These are phyloP conservation scores for Temnothorax nylanderi DNA, from an alignment of 1,140 invertebrate genomes.

Conservation along the genomic window DNA sequence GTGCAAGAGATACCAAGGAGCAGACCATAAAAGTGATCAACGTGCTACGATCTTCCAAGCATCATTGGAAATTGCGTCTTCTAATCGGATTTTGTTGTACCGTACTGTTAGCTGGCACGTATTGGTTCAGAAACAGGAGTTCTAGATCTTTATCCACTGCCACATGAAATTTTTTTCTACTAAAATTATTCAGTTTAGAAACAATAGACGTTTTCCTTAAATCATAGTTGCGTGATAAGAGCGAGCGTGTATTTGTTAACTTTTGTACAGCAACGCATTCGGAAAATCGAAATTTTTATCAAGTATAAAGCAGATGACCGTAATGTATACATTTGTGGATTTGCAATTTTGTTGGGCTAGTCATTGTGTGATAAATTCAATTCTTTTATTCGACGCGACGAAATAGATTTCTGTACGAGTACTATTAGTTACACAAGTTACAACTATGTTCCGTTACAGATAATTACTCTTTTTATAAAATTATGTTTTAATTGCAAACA, in stretches of 20 bases:
- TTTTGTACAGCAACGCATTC: not conserved
- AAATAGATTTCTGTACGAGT: not conserved
- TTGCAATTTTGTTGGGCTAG: not conserved
- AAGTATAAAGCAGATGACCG: not conserved
- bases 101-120: slow-evolving; percentile 78
- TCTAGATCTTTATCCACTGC: slow-evolving; percentile 64
- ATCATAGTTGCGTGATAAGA: not conserved
- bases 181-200: not conserved
- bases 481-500: not conserved
- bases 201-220: not conserved
- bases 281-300: slow-evolving; percentile 6
- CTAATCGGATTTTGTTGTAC: slow-evolving; percentile 82
- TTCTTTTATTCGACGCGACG: not conserved
- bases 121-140: slow-evolving; percentile 78
- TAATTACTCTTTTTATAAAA: not conserved
- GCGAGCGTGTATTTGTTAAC: not conserved
- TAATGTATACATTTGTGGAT: not conserved
- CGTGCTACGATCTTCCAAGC: slow-evolving; percentile 83
- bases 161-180: slow-evolving; percentile 51
- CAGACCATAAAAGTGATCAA: slow-evolving; percentile 85
- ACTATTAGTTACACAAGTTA: not conserved
- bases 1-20: slow-evolving; percentile 86
- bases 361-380: not conserved
- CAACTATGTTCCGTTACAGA: slow-evolving; percentile 6
- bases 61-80: slow-evolving; percentile 84